Percentiles rank a stretch among this genome's conserved stretches.
phyloP scores from a whole-genome alignment of 1,140 invertebrate species.

The Drosophila albomicans region DNA sequence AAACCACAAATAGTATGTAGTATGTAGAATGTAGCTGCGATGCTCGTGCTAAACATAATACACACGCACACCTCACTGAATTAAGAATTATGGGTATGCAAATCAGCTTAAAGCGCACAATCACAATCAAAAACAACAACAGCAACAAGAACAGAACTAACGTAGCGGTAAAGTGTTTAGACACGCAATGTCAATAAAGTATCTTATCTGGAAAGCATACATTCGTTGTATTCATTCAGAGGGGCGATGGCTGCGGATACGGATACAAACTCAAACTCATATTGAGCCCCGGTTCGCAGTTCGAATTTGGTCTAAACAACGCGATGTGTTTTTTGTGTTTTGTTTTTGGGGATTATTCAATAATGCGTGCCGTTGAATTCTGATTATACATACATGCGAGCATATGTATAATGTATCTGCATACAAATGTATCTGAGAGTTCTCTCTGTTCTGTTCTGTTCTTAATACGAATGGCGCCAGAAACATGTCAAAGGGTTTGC shows the following conservation, averaged over 20 bases:
- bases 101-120: slow-evolving; percentile 81
- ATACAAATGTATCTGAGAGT: slow-evolving; percentile 8
- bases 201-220: slow-evolving; percentile 71
- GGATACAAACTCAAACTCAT: slow-evolving; percentile 37
- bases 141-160: slow-evolving; percentile 53
- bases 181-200: slow-evolving; percentile 82
- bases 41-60: slow-evolving; percentile 50
- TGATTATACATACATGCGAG: slow-evolving; percentile 63
- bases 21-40: not conserved
- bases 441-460: slow-evolving; percentile 12
- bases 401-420: slow-evolving; percentile 32
- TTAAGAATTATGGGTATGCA: slow-evolving; percentile 79
- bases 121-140: slow-evolving; percentile 72
- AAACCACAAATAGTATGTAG: not conserved
- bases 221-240: slow-evolving; percentile 26
- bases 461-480: slow-evolving; percentile 46
- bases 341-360: slow-evolving; percentile 55
- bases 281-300: slow-evolving; percentile 18
- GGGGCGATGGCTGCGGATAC: slow-evolving; percentile 69
- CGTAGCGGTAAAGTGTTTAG: slow-evolving; percentile 81
- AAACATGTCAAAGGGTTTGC: slow-evolving; percentile 76
- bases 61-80: slow-evolving; percentile 57
- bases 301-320: slow-evolving; percentile 60
- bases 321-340: slow-evolving; percentile 30
- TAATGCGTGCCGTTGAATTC: slow-evolving; percentile 82